Percentiles rank a stretch among this genome's conserved stretches.
Conservation (phyloP, 2,113 vertebrate genomes). For the Rissa tridactyla region DNA sequence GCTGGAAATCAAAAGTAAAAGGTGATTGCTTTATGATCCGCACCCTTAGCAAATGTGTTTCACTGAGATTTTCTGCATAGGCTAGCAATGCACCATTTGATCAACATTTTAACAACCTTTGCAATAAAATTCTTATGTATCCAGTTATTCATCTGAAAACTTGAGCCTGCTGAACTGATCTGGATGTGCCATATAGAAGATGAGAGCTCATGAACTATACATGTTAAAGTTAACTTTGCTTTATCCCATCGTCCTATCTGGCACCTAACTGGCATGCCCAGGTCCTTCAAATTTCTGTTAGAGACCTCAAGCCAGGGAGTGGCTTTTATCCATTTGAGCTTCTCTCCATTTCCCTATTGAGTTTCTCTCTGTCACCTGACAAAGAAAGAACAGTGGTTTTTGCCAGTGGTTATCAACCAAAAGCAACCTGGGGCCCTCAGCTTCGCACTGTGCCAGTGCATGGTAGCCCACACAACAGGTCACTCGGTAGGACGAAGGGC, state of each 20-base stretch:
- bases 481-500: neutral
- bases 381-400: neutral
- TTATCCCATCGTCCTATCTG: neutral
- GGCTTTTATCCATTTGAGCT: neutral
- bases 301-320: neutral
- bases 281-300: neutral
- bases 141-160: slow-evolving; percentile 43
- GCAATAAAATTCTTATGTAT: slow-evolving; percentile 39
- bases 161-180: neutral
- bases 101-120: slow-evolving; percentile 39
- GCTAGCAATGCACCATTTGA: slow-evolving; percentile 47
- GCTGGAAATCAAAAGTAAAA: slow-evolving; percentile 28
- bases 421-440: neutral
- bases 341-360: neutral
- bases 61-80: slow-evolving; percentile 25
- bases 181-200: neutral
- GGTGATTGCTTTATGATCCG: slow-evolving; percentile 36
- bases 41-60: slow-evolving; percentile 6
- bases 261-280: neutral
- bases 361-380: neutral
- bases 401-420: neutral
- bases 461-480: neutral
- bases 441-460: neutral
- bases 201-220: neutral
- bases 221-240: neutral